A percentile compares a stretch with the other conserved stretches of the same genome.
phyloP scores from a whole-genome alignment of 2,113 vertebrate species.

The Takifugu flavidus region DNA sequence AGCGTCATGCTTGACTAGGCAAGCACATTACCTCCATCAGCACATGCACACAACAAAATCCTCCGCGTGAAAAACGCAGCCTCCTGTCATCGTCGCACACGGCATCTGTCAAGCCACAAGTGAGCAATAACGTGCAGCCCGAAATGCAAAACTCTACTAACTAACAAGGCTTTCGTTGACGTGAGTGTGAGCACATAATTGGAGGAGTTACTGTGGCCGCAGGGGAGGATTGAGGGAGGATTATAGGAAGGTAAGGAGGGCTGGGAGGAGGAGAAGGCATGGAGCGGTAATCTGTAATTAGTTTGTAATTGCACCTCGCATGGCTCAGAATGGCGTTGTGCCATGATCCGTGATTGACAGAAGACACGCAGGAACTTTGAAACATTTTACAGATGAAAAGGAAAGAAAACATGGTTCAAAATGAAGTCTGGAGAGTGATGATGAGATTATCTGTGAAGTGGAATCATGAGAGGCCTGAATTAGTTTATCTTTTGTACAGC shows the following conservation, averaged over 20 bases:
- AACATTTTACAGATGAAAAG: not conserved
- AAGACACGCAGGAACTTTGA: slow-evolving; percentile 21
- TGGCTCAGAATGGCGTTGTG: slow-evolving; percentile 35
- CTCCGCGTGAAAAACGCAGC: slow-evolving; percentile 11
- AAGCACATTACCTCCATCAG: slow-evolving; percentile 27
- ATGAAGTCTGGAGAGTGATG: not conserved
- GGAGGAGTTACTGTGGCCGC: slow-evolving; percentile 40
- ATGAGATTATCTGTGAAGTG: too few species aligned
- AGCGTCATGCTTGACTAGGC: slow-evolving; percentile 25
- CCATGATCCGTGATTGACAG: slow-evolving; percentile 39
- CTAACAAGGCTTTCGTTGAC: slow-evolving; percentile 17
- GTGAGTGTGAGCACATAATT: slow-evolving; percentile 38
- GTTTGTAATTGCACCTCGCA: slow-evolving; percentile 54
- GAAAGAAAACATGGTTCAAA: slow-evolving; percentile 7
- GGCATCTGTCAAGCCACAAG: slow-evolving; percentile 24
- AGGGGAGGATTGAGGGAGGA: slow-evolving; percentile 46
- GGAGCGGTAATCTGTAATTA: slow-evolving; percentile 60
- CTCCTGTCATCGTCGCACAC: not conserved
- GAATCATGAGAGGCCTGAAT: too few species aligned
- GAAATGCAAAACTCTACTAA: not conserved
- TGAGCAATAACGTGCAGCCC: not conserved
- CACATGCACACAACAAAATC: slow-evolving; percentile 33
- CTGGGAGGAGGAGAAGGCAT: slow-evolving; percentile 25
- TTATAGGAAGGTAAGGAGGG: slow-evolving; percentile 49
- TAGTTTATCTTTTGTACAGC: too few species aligned